phyloP scores from a whole-genome alignment of 2,888 invertebrate species.

The Thecophora atra region DNA sequence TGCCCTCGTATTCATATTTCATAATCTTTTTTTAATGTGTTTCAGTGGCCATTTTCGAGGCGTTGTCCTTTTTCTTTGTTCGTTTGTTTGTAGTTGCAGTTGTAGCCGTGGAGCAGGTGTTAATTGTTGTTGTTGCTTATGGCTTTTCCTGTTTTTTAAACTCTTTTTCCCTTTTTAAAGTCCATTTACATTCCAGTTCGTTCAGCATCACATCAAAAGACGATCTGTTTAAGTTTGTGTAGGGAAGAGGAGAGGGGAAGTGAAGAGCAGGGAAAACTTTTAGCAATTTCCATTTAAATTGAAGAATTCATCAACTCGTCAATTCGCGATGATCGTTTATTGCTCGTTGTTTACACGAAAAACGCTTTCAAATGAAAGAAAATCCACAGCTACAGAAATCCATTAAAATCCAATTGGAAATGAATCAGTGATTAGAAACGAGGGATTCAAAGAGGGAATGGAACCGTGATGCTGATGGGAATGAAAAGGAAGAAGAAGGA shows the following conservation, averaged over 20 bases:
- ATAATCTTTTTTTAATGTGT: not conserved
- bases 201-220: no score
- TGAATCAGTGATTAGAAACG: not conserved
- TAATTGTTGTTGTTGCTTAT: slow-evolving; percentile 48
- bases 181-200: no score
- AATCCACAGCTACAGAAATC: not conserved
- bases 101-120: slow-evolving; percentile 50
- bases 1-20: not conserved
- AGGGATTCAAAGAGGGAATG: not conserved
- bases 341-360: not conserved
- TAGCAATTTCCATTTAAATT: slow-evolving; percentile 13
- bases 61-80: slow-evolving; percentile 8
- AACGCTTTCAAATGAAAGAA: not conserved
- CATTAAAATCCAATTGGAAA: not conserved
- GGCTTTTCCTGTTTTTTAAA: slow-evolving; percentile 18
- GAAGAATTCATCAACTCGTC: slow-evolving; percentile 22
- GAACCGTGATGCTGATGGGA: not conserved
- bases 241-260: not conserved
- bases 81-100: slow-evolving; percentile 7
- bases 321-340: slow-evolving; percentile 20
- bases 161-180: no score
- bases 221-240: not conserved
- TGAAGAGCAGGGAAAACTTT: not conserved
- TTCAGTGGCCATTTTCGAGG: slow-evolving; percentile 27
- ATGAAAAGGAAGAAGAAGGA: no score